These are phyloP conservation scores for Lydus trimaculatus DNA, from an alignment of 2,888 invertebrate genomes.

Conservation along the genomic window DNA sequence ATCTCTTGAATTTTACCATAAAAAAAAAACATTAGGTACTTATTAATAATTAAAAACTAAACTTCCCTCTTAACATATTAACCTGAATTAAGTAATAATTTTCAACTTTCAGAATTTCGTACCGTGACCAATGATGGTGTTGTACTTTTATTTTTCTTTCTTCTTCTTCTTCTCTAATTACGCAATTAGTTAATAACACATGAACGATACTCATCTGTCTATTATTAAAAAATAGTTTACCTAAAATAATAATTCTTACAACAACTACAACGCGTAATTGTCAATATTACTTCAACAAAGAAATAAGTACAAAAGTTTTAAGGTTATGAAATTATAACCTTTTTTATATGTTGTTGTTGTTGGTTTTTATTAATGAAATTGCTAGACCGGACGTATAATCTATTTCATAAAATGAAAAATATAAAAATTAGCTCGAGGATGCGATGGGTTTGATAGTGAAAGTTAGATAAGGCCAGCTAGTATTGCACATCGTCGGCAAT, in stretches of 20 bases:
- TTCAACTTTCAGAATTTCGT: conserved; percentile 50
- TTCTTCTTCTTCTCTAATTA: conserved; percentile 39
- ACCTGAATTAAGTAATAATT: conserved; percentile 57
- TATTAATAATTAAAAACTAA: no score
- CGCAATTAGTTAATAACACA: conserved; percentile 48
- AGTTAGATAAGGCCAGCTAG: conserved; percentile 55
- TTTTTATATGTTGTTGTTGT: conserved; percentile 3
- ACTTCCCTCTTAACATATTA: conserved; percentile 49
- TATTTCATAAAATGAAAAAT: conserved; percentile 41
- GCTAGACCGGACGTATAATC: conserved; percentile 41
- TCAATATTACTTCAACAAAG: neutral
- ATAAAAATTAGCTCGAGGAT: conserved; percentile 42
- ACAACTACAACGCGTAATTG: neutral
- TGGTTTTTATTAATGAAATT: conserved; percentile 16
- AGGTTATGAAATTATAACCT: neutral
- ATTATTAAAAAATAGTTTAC: conserved; percentile 31
- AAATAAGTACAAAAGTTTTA: neutral
- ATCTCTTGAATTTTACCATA: no score
- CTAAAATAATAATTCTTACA: neutral
- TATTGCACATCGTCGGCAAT: conserved; percentile 54
- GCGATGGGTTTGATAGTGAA: conserved; percentile 59
- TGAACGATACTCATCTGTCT: conserved; percentile 45
- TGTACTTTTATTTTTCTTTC: conserved; percentile 34
- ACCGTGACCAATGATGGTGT: conserved; percentile 51
- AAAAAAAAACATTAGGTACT: no score